Evolutionary conservation across 2,113 vertebrate species (phyloP), one percentile per base, ranked within the genome.

Genomic region (Lepidothrix coronata): DNA sequence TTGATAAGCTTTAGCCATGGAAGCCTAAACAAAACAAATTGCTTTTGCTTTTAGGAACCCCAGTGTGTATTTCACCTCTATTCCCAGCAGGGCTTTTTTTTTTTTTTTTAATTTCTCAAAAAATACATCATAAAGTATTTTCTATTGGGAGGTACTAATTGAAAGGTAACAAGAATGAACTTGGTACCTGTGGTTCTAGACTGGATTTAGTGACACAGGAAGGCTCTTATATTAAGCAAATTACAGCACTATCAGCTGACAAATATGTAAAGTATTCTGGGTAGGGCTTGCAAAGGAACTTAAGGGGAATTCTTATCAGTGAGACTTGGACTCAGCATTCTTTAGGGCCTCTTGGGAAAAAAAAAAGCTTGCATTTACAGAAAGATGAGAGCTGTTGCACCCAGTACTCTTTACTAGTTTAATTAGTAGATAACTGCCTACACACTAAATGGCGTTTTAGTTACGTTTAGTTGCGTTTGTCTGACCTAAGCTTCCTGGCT

Each of bases 301-400:
- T 93, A 58, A 88, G 67, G 79, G 71, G 55, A 94, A 81, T 94
- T 96, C 88, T 96, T 80, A 46, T 70, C 67, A n/a, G 49, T 51
- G 57, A n/a, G 55, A 44, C 35, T 67, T 90, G 35, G 31, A 46
- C 9, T 15, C 37, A 35, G 63, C 30, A n/a, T 66, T 58, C 90
- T 92, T 66, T 83, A 87, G 55, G 25, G 49, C 81, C 43, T 80
- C 31, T 84, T 88, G 46, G 43, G 35, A 80, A 67, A 92, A 28
- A 67, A 28, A 73, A 25, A 75, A 76, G 35, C 25, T 48, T 82
- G 18, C 68, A 22, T 94, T 96, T 87, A 43, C 52, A 41, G 46
- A 11, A 83, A 61, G 35, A 12, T 74, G 33, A 80, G 75, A 86
- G 51, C 59, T 90, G 55, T 54, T 94, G 37, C 27, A 76, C 46